These are phyloP conservation scores for Okapia johnstoni DNA, from an alignment of 2,113 vertebrate species.

Conservation along the genomic window DNA sequence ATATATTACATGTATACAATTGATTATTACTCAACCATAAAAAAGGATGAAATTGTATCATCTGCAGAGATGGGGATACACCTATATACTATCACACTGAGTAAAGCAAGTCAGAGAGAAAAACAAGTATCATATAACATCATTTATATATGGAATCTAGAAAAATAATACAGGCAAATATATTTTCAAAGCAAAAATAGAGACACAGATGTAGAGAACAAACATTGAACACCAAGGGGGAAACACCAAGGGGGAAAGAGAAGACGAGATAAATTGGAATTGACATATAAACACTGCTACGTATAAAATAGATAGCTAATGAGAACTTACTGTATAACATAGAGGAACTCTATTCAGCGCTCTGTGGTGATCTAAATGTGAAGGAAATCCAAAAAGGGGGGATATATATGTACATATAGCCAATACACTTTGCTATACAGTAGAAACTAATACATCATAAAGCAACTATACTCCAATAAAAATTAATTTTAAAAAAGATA, in stretches of 20 bases:
- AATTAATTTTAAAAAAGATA: neutral
- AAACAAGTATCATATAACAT: neutral
- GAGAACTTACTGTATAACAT: neutral
- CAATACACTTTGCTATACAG: neutral
- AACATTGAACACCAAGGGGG: neutral
- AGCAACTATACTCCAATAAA: neutral
- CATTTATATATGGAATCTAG: neutral
- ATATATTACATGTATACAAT: neutral
- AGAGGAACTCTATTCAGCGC: neutral
- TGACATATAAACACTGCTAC: neutral
- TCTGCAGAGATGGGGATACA: neutral
- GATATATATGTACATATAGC: neutral
- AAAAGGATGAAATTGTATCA: neutral
- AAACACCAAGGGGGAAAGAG: neutral
- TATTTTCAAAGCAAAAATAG: neutral
- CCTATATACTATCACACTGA: neutral
- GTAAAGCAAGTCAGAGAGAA: neutral
- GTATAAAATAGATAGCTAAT: neutral
- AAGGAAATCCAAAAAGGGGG: neutral
- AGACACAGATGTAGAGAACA: neutral
- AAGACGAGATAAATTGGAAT: neutral
- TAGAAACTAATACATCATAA: neutral
- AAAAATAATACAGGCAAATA: neutral
- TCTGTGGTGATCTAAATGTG: neutral
- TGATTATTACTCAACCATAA: neutral